Evolutionary conservation across 2,888 invertebrate genomes (phyloP).

Genomic region (Nemurella pictetii): DNA sequence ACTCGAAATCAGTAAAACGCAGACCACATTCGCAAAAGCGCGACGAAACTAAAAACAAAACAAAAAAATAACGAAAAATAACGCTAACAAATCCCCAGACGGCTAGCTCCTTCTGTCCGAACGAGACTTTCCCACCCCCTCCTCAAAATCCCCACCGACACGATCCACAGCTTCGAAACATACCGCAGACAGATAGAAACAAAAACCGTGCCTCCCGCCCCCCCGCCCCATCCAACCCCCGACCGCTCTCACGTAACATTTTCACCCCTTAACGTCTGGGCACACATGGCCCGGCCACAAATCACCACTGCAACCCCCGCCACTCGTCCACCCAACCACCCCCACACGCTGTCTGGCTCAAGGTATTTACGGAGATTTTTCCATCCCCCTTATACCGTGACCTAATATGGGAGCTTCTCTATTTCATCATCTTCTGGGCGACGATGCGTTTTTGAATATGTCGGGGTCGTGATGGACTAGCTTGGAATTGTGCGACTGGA

Average conservation of each 20-base stretch:
- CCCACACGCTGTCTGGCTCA: not conserved
- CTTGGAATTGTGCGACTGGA: not conserved
- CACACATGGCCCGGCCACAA: slow-evolving; percentile 29
- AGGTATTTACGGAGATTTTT: slow-evolving; percentile 26
- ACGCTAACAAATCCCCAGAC: not conserved
- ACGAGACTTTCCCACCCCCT: slow-evolving; percentile 6
- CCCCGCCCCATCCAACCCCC: not conserved
- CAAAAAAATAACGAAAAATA: not conserved
- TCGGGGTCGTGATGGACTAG: not conserved
- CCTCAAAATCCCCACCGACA: not conserved
- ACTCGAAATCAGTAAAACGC: not conserved
- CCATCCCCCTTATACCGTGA: not conserved
- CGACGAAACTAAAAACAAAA: not conserved
- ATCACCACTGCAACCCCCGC: slow-evolving; percentile 13
- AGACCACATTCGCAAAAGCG: not conserved
- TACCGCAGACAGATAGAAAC: slow-evolving; percentile 25
- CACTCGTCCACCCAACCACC: not conserved
- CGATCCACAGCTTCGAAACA: slow-evolving; percentile 1
- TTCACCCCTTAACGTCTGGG: slow-evolving; percentile 26
- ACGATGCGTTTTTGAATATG: not conserved
- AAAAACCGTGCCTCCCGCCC: not conserved
- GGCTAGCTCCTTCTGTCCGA: slow-evolving; percentile 15
- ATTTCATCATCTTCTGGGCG: not conserved
- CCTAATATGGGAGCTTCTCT: slow-evolving; percentile 21
- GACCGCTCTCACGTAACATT: slow-evolving; percentile 7